Conservation (phyloP, 2,113 vertebrate genomes). For the Lophius piscatorius region DNA sequence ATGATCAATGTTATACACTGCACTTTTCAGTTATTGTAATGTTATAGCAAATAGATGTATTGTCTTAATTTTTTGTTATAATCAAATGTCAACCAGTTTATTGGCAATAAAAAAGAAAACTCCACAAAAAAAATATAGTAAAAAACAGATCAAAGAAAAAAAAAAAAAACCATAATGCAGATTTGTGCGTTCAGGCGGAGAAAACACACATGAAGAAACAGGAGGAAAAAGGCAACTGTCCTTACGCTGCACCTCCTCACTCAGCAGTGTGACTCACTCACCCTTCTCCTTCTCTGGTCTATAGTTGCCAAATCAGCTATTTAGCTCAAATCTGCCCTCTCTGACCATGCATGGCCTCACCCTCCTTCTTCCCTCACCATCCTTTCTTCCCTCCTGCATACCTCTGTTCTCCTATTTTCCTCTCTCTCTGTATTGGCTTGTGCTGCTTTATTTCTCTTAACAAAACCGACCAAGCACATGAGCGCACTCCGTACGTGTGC, state of each 20-base stretch:
- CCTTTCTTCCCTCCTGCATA: constrained; percentile 21
- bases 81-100: too few relatives aligned
- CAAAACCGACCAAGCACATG: constrained; percentile 3
- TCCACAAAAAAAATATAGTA: too few relatives aligned
- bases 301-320: constrained; percentile 73
- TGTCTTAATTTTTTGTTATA: too few relatives aligned
- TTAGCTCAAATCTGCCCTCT: constrained; percentile 77
- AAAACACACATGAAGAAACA: constrained; percentile 41
- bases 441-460: constrained; percentile 22
- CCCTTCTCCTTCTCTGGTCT: constrained; percentile 45
- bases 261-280: constrained; percentile 68
- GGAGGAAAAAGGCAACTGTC: constrained; percentile 50
- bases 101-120: too few relatives aligned
- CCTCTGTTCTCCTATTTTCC: constrained; percentile 19
- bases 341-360: constrained; percentile 62
- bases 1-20: too few relatives aligned
- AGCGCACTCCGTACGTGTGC: not conserved
- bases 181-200: constrained; percentile 19
- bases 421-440: not conserved
- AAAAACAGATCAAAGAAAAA: too few relatives aligned
- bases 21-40: too few relatives aligned
- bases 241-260: constrained; percentile 66
- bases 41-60: too few relatives aligned
- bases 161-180: constrained; percentile 2
- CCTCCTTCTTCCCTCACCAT: too few relatives aligned